Base-by-base conservation (phyloP, 1,140 invertebrate genomes). In the Drosophila saltans region DNA sequence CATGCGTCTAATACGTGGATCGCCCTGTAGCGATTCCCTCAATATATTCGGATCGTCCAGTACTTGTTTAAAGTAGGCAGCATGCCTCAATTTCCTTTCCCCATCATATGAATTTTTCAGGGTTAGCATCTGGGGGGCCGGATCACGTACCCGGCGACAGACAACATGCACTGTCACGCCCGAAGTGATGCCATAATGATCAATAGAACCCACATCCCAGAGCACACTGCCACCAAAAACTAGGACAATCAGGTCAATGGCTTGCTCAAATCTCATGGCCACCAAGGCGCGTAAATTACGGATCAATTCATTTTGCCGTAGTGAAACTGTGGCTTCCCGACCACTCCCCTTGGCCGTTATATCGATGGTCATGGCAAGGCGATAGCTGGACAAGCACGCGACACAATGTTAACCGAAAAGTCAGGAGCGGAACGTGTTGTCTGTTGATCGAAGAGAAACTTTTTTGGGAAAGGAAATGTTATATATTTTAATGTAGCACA, bases 91-190 rank as follows among this genome's bases (percentile, higher is more conserved):
- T 0, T 62, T 28, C 8, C 24, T 11, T 0, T 8, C n/a, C 6
- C 43, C 28, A 1, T 30, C 21, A 5, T 55, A 28, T 10, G 3
- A 6, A 30, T 2, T 39, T 9, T 1, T 30, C 2, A 2, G 43
- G 2, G 24, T 0, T 21, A 21, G 16, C 1, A 11, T 10, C 39
- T 6, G 8, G 41, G 24, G 24, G 21, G 24, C 24, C 33, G 36
- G 6, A 8, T 3, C 11, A 5, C 8, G 43, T 7, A 30, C 33
- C 28, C 64, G 57, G 1, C 74, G 68, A 7, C 79, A 78, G 4
- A 88, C 56, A 28, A 88, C 80, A 9, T 88, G 61, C 0, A 88
- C 84, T 4, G 69, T 89, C 1, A 89, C 84, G 0, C 84, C 84
- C 16, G 80, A 69, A 5, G 62, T 80, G n/a, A 88, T 88, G n/a